These are phyloP conservation scores for Gibbula magus DNA, from an alignment of 2,888 invertebrate species.

Conservation along the genomic window DNA sequence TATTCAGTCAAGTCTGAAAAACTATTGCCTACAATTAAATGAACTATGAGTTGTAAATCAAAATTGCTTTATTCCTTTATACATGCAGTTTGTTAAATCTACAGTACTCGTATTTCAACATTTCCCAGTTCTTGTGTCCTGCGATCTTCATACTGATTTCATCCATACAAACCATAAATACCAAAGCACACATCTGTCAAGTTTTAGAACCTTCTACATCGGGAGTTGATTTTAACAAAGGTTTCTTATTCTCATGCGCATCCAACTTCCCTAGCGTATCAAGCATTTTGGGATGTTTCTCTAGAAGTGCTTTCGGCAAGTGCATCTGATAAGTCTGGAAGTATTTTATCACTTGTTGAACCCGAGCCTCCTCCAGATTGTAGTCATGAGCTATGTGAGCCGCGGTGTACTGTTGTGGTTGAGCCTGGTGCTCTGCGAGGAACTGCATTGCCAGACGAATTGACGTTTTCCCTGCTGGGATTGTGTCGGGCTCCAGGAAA, in stretches of 20 bases:
- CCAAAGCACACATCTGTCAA: not conserved
- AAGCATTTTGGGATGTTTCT: constrained; percentile 32
- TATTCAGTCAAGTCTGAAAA: too few species aligned
- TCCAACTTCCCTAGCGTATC: not conserved
- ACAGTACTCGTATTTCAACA: too few species aligned
- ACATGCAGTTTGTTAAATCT: too few species aligned
- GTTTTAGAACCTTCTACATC: not conserved
- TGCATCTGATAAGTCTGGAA: constrained; percentile 83
- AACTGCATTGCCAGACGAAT: constrained; percentile 82
- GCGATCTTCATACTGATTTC: too few species aligned
- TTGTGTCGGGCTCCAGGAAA: constrained; percentile 81
- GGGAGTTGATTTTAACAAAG: not conserved
- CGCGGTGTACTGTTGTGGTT: constrained; percentile 80
- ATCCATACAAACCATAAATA: too few species aligned
- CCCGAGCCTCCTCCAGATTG: constrained; percentile 82
- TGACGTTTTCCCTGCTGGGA: constrained; percentile 82
- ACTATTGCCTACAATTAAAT: too few species aligned
- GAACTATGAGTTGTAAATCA: too few species aligned
- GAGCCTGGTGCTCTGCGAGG: constrained; percentile 81
- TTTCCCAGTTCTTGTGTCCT: too few species aligned
- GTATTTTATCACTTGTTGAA: constrained; percentile 80
- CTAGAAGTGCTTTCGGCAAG: constrained; percentile 76
- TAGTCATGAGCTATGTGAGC: constrained; percentile 83
- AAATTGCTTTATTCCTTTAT: too few species aligned
- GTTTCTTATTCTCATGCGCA: not conserved